phyloP scores from a whole-genome alignment of 2,797 vertebrate species.

The Basileuterus tristriatus region DNA sequence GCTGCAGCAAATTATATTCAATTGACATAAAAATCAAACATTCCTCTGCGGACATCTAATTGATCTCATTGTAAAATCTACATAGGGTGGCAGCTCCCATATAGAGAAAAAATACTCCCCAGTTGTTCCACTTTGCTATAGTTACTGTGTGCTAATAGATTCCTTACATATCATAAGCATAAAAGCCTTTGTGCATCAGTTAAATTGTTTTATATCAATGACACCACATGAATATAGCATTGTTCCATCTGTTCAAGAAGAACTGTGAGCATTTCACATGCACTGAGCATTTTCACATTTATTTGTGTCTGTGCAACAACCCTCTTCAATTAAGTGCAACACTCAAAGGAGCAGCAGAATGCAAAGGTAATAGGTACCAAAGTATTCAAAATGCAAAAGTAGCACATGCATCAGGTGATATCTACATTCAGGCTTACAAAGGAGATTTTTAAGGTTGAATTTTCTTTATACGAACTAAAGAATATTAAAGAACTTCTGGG shows the following conservation, averaged over 20 bases:
- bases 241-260: conserved; percentile 40
- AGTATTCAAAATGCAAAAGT: neutral
- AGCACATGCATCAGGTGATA: neutral
- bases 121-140: neutral
- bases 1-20: neutral
- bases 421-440: neutral
- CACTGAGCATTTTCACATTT: neutral
- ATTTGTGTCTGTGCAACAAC: neutral
- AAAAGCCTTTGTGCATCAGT: conserved; percentile 16
- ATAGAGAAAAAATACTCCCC: neutral
- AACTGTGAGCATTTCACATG: neutral
- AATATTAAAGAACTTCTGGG: neutral
- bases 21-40: neutral
- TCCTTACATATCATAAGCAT: neutral
- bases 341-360: neutral
- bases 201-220: conserved; percentile 1
- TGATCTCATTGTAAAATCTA: conserved; percentile 8
- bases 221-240: neutral
- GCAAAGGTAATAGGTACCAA: neutral
- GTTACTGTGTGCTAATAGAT: conserved; percentile 16
- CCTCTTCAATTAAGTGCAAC: neutral
- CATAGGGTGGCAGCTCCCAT: neutral
- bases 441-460: neutral
- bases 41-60: neutral
- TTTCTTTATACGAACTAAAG: neutral